These are phyloP conservation scores for Protosalanx chinensis DNA, from an alignment of 2,797 vertebrate species.

Conservation along the genomic window DNA sequence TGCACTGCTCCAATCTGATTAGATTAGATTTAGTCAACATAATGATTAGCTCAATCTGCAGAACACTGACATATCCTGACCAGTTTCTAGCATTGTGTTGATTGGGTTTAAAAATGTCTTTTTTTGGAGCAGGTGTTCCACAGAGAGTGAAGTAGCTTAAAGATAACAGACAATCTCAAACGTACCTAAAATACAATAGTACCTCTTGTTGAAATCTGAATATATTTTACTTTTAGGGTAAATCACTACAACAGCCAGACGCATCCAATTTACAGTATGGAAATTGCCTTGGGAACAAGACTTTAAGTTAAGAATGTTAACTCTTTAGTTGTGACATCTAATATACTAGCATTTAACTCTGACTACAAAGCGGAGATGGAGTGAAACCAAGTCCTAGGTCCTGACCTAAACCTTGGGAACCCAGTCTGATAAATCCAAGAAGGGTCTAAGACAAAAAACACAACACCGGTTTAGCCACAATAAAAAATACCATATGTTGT, in stretches of 20 bases:
- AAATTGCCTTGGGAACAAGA: slow-evolving; percentile 34
- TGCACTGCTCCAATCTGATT: slow-evolving; percentile 61
- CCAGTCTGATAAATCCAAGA: neutral
- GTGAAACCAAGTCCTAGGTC: slow-evolving; percentile 29
- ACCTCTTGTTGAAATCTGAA: neutral
- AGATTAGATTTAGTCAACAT: neutral
- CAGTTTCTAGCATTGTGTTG: slow-evolving; percentile 11
- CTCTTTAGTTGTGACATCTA: neutral
- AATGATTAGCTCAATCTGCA: neutral
- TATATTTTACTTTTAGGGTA: neutral
- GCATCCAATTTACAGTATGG: neutral
- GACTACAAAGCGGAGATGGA: slow-evolving; percentile 34
- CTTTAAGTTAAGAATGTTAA: slow-evolving; percentile 28
- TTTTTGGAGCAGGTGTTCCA: neutral
- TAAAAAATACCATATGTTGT: neutral
- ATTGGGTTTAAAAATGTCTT: too few species aligned
- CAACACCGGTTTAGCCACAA: too few species aligned
- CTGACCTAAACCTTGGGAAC: neutral
- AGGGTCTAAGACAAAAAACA: neutral
- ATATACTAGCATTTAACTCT: slow-evolving; percentile 21
- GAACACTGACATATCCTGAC: slow-evolving; percentile 20
- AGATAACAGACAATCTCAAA: neutral
- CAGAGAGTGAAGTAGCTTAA: neutral
- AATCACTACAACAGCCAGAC: neutral
- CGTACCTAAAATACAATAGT: neutral